phyloP scores from a whole-genome alignment of 2,888 invertebrate genomes.

The Pristionchus entomophagus region DNA sequence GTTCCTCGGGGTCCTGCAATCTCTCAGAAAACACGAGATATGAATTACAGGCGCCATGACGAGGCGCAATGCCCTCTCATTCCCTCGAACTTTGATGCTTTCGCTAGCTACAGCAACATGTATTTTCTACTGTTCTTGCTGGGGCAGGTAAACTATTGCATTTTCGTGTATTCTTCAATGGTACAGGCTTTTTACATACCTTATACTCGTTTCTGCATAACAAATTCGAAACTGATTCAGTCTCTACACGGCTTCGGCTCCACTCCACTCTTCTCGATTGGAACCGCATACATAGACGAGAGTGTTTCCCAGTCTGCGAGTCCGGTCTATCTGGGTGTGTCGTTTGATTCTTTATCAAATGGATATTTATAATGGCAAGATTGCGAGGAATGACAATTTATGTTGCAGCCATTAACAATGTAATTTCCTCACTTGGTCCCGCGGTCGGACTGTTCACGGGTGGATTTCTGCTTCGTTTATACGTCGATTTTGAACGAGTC shows the following conservation, averaged over 20 bases:
- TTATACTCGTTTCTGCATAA: too few species aligned
- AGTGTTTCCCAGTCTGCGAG: conserved; percentile 89
- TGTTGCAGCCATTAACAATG: conserved; percentile 79
- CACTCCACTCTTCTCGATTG: conserved; percentile 89
- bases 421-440: conserved; percentile 83
- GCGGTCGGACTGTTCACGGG: conserved; percentile 89
- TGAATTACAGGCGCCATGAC: not conserved
- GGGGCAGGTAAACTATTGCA: conserved; percentile 77
- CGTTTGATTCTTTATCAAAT: too few species aligned
- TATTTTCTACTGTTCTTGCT: conserved; percentile 82
- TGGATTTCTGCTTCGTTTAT: conserved; percentile 86
- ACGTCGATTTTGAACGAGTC: conserved; percentile 83
- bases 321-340: conserved; percentile 87
- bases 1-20: too few species aligned
- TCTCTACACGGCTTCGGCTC: conserved; percentile 89
- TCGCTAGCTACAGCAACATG: conserved; percentile 66
- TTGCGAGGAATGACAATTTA: too few species aligned
- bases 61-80: not conserved
- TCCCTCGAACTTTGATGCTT: not conserved
- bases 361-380: too few species aligned
- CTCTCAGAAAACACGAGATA: too few species aligned
- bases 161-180: not conserved
- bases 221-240: conserved; percentile 79
- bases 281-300: conserved; percentile 90
- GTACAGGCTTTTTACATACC: not conserved